Conservation (phyloP, 1,140 invertebrate genomes). For the Acromyrmex heyeri region DNA sequence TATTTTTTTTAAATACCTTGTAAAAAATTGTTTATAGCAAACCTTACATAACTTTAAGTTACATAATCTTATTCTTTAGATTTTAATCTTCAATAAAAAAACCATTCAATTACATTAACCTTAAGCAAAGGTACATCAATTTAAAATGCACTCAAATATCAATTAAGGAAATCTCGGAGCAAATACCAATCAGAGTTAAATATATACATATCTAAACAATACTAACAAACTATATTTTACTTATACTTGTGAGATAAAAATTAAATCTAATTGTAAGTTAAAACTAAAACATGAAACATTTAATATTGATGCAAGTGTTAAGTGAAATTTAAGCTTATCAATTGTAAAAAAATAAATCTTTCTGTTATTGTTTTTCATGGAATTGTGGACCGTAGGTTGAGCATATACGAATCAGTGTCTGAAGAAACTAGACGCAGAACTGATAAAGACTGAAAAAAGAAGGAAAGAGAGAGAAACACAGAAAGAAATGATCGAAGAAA, state of each 20-base stretch:
- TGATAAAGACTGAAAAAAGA: conserved; percentile 47
- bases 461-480: conserved; percentile 10
- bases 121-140: too few relatives aligned
- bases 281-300: background rate
- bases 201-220: background rate
- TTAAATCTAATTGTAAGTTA: background rate
- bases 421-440: conserved; percentile 41
- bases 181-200: background rate
- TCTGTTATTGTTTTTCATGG: background rate
- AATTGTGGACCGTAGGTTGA: conserved; percentile 8
- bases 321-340: background rate
- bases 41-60: too few relatives aligned
- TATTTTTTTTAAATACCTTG: too few relatives aligned
- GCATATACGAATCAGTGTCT: conserved; percentile 48
- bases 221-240: too few relatives aligned
- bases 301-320: background rate
- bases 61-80: too few relatives aligned
- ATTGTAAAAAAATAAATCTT: background rate
- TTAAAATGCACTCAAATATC: too few relatives aligned
- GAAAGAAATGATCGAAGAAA: conserved; percentile 34
- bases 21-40: too few relatives aligned
- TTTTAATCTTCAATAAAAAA: too few relatives aligned
- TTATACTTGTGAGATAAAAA: background rate
- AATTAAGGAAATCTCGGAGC: background rate
- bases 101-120: too few relatives aligned